phyloP scores from a whole-genome alignment of 2,888 invertebrate genomes.

The Drosophila buzzatii region DNA sequence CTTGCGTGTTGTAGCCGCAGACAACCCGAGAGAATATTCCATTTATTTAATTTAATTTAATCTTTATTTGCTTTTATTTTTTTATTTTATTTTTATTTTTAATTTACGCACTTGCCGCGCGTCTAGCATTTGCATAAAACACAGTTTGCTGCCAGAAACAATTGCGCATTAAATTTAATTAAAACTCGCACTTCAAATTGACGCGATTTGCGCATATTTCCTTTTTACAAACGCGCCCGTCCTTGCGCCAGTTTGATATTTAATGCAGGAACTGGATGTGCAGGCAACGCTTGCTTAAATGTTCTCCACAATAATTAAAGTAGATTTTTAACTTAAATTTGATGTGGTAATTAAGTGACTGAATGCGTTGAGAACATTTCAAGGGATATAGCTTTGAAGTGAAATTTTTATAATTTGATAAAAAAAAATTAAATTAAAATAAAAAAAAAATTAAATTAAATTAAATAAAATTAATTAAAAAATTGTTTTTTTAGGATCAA shows the following conservation, averaged over 20 bases:
- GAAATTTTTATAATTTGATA: not conserved
- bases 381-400: not conserved
- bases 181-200: conserved; percentile 49
- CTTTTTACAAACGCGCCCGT: conserved; percentile 3
- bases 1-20: conserved; percentile 41
- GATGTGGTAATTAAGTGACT: not conserved
- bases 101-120: conserved; percentile 33
- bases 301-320: not conserved
- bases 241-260: conserved; percentile 2
- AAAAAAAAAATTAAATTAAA: fast-evolving
- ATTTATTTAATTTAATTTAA: conserved; percentile 25
- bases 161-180: conserved; percentile 55
- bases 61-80: conserved; percentile 10
- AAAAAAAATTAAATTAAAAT: not conserved
- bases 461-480: not conserved
- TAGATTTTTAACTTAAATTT: not conserved
- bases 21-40: conserved; percentile 17
- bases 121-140: conserved; percentile 49
- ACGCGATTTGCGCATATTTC: conserved; percentile 9
- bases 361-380: not conserved
- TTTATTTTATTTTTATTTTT: conserved; percentile 14
- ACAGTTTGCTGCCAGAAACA: conserved; percentile 44
- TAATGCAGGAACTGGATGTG: not conserved
- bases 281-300: not conserved
- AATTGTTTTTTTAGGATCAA: not conserved